Percentiles rank a stretch among this genome's conserved stretches.
Evolutionary conservation across 2,113 vertebrate genomes (phyloP).

Genomic region (Carettochelys insculpta): DNA sequence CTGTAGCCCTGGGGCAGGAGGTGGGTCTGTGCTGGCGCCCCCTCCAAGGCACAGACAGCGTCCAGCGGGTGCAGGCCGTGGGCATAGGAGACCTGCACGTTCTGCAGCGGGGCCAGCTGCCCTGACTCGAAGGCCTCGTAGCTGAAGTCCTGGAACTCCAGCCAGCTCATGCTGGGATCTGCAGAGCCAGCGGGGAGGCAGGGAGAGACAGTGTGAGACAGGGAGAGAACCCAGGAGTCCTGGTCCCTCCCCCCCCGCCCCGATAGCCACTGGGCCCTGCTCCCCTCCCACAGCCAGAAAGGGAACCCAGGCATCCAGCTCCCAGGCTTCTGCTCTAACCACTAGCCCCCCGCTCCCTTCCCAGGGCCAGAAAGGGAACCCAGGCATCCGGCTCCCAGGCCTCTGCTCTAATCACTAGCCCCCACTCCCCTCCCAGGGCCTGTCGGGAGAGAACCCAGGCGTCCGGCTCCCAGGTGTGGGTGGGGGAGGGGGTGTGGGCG

Average conservation of each 20-base stretch:
- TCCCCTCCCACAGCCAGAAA: not conserved
- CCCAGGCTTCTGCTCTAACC: not conserved
- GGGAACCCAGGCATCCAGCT: not conserved
- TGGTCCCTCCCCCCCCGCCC: too few species aligned
- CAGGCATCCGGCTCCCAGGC: not conserved
- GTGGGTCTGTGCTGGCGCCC: not conserved
- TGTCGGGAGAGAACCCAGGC: not conserved
- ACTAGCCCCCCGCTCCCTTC: not conserved
- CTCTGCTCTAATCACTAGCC: too few species aligned
- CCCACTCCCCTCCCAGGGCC: not conserved
- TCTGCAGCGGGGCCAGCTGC: conserved; percentile 55
- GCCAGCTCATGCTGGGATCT: not conserved
- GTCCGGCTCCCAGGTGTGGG: not conserved
- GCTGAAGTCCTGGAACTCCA: not conserved
- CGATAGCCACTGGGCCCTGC: not conserved
- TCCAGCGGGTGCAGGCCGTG: conserved; percentile 50
- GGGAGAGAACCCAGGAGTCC: not conserved
- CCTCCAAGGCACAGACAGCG: conserved; percentile 21
- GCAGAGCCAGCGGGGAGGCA: not conserved
- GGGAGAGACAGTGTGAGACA: too few species aligned
- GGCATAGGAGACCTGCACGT: conserved; percentile 56
- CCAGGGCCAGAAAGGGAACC: not conserved
- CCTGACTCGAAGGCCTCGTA: conserved; percentile 59
- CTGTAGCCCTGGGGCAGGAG: conserved; percentile 52
- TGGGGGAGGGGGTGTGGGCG: not conserved